Evolutionary conservation across 2,113 vertebrate species (phyloP).

Genomic region (Ia io): DNA sequence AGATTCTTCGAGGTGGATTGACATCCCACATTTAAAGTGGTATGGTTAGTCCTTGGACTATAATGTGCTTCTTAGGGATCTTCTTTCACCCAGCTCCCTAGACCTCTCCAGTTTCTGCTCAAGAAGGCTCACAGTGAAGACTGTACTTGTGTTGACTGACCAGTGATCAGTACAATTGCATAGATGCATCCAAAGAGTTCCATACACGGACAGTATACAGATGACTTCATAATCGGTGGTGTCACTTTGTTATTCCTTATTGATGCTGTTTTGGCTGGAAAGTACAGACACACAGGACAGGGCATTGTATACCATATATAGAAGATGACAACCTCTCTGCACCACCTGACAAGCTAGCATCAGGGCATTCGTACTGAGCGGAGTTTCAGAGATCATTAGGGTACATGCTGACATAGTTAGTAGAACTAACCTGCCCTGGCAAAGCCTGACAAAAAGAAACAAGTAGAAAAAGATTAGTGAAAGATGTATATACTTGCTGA

Average conservation of each 20-base stretch:
- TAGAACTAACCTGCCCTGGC: conserved; percentile 94
- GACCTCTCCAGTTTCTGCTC: conserved; percentile 65
- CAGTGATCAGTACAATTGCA: neutral
- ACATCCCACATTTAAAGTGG: conserved; percentile 77
- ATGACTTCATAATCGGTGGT: neutral
- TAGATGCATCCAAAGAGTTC: neutral
- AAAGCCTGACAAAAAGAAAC: conserved; percentile 94
- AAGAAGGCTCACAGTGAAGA: neutral
- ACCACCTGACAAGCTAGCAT: conserved; percentile 91
- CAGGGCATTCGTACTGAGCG: conserved; percentile 91
- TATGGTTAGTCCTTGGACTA: conserved; percentile 93
- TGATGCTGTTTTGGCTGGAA: conserved; percentile 94
- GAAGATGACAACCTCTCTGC: conserved; percentile 92
- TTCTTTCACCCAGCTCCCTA: conserved; percentile 89
- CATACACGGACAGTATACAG: neutral
- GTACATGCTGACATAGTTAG: conserved; percentile 92
- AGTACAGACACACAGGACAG: conserved; percentile 91
- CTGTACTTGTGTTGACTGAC: neutral
- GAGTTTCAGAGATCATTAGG: conserved; percentile 91
- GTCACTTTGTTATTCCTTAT: conserved; percentile 90
- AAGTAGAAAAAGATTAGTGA: conserved; percentile 94
- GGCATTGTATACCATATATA: conserved; percentile 92
- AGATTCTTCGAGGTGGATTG: conserved; percentile 90
- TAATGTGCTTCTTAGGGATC: conserved; percentile 92
- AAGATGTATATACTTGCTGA: conserved; percentile 92